Base-by-base conservation (phyloP, 2,113 vertebrate genomes). In the Petrocephalus microphthalmus region DNA sequence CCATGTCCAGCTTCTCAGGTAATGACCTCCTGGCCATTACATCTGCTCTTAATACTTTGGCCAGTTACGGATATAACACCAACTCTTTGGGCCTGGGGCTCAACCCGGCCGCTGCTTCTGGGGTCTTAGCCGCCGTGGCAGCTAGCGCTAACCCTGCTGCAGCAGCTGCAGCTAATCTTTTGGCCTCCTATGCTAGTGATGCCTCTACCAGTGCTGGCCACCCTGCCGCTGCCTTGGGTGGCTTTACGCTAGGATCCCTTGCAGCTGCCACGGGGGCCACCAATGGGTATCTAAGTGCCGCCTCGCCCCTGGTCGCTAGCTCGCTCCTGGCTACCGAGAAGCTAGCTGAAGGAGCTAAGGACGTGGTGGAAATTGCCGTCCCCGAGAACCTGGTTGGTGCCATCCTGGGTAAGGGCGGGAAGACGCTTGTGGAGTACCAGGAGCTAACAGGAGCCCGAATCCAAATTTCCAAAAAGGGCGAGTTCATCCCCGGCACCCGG, bases 391-490 rank as follows among this genome's bases (percentile, higher is more conserved):
- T 98, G 91, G 97, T 98, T 88, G 97, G 97, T 83, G 97, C 97
- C 94, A 98, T 98, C 93, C 91, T 98, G 95, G 97, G 97, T 85
- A 98, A 98, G 91, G 97, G 97, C 88, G 97, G 97, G 90, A 98
- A 98, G 95, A 98, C 97, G 91, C 93, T 98, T 94, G 97, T 98
- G 94, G 97, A 98, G 94, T 98, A 98, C 94, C 97, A 98, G 95
- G 97, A 98, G 95, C 95, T 98, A 94, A 98, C 97, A 1, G 97
- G 97, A 42, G 97, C 97, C 91, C 94, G 97, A 91, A 98, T 98
- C 93, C 97, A 98, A 94, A 98, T 98, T 95, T 98, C 97, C 91
- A 98, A 98, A 95, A 98, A 98, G 91, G 97, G 97, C 88, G 97
- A 98, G 94, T 98, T 98, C 94, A 96, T 98, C 93, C 97, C 97